Conservation (phyloP, 2,888 invertebrate species). For the Mechanitis messenoides region DNA sequence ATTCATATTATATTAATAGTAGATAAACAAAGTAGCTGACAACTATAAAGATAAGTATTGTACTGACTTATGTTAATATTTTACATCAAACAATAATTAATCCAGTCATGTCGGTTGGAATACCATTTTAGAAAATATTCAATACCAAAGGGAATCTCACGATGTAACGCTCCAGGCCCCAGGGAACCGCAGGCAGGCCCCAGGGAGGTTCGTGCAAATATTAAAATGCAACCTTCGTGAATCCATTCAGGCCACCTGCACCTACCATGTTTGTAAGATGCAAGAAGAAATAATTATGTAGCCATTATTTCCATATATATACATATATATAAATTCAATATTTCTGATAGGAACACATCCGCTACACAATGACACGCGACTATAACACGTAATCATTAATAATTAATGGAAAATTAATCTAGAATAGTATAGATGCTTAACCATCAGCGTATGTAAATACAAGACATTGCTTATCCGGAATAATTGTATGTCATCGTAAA, state of each 20-base stretch:
- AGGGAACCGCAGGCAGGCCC: constrained; percentile 11
- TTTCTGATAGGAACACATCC: constrained; percentile 26
- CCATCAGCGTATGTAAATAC: constrained; percentile 35
- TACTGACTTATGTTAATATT: too few species aligned
- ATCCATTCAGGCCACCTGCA: constrained; percentile 12
- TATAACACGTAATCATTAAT: constrained; percentile 34
- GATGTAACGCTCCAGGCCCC: constrained; percentile 6
- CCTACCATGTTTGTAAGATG: constrained; percentile 20
- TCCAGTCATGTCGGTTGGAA: not conserved
- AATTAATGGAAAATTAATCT: constrained; percentile 40
- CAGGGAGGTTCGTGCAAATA: constrained; percentile 11
- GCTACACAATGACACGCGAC: constrained; percentile 31
- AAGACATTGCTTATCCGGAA: constrained; percentile 5
- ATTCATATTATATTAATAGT: too few species aligned
- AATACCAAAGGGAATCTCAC: not conserved
- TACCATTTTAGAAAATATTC: not conserved
- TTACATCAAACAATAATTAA: not conserved
- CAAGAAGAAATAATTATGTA: constrained; percentile 21
- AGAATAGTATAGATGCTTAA: constrained; percentile 31
- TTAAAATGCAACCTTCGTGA: constrained; percentile 19
- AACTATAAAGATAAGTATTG: too few species aligned
- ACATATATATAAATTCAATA: constrained; percentile 6
- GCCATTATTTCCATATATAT: constrained; percentile 18
- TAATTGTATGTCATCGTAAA: too few species aligned
- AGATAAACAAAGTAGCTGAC: too few species aligned